Conservation (phyloP, 2,797 vertebrate species). For the Falco peregrinus region DNA sequence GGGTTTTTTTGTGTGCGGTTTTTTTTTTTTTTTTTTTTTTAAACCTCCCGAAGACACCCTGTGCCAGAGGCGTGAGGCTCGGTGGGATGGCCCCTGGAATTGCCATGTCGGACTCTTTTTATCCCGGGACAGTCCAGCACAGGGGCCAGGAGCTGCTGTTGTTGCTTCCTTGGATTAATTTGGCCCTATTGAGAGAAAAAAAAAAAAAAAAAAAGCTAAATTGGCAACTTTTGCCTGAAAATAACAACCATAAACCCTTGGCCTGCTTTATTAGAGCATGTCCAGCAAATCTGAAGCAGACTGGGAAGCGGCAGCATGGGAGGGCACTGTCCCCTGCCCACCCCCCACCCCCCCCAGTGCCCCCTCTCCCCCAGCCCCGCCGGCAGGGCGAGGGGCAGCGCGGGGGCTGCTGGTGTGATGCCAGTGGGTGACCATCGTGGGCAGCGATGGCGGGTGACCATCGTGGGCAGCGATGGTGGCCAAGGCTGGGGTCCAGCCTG, state of each 20-base stretch:
- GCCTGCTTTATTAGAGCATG: not conserved
- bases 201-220: not conserved
- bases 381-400: accelerated
- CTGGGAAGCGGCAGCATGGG: not conserved
- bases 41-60: not conserved
- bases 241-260: not conserved
- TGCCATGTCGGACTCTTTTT: not conserved
- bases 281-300: not conserved
- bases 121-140: not conserved
- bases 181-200: not conserved
- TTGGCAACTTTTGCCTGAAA: not conserved
- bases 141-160: not conserved
- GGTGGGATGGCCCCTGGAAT: not conserved
- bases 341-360: not conserved
- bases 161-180: not conserved
- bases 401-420: accelerated
- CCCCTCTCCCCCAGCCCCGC: not conserved
- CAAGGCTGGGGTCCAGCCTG: not conserved
- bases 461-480: too few species aligned
- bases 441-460: too few species aligned
- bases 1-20: too few species aligned
- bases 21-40: not conserved
- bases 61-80: not conserved
- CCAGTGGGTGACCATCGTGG: too few species aligned
- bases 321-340: not conserved